Base-by-base conservation (phyloP, 2,113 vertebrate species). In the Laticauda colubrina region DNA sequence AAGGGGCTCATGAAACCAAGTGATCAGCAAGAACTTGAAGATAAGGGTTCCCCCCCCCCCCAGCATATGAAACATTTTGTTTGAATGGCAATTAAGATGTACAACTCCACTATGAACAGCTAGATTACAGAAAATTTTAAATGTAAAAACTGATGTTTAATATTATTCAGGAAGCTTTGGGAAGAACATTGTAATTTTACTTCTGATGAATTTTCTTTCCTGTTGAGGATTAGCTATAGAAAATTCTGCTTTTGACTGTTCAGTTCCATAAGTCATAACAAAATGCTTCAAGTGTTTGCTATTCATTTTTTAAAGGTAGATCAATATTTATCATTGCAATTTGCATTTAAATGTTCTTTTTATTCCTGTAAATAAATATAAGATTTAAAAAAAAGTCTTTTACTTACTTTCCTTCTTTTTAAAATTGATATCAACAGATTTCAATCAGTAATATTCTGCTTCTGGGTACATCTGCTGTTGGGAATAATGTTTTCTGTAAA, bases 161-260 rank as follows among this genome's bases (percentile, higher is more conserved):
- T 94, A 95, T 96, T 48, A 94, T 96, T 95, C 95, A 94, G 92
- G 92, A 96, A 92, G 93, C 48, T 92, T 96, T 93, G 93, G 93
- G 96, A 92, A 94, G 92, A 91, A 95, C 95, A 96, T 93, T 94
- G 45, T 93, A 95, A 92, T 97, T 95, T 95, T 93, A 93, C 93
- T 93, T 75, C 81, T 94, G 90, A 95, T 92, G 45, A 18, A 81
- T 88, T 53, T 89, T 88, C 81, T 59, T 89, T 86, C 94, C 69
- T 93, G 92, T 94, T 57, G 91, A 91, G 86, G 54, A 94, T 92
- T 95, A 95, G 54, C 92, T 94, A 86, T 92, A 94, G 56, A 96
- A 96, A 94, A 85, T 45, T 90, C 91, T 92, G 92, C 89, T 95
- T 95, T 93, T 89, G 93, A 56, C 95, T 18, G 0, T 39, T 93